These are phyloP conservation scores for Cerastoderma edule DNA, from an alignment of 2,888 invertebrate genomes.

Conservation along the genomic window DNA sequence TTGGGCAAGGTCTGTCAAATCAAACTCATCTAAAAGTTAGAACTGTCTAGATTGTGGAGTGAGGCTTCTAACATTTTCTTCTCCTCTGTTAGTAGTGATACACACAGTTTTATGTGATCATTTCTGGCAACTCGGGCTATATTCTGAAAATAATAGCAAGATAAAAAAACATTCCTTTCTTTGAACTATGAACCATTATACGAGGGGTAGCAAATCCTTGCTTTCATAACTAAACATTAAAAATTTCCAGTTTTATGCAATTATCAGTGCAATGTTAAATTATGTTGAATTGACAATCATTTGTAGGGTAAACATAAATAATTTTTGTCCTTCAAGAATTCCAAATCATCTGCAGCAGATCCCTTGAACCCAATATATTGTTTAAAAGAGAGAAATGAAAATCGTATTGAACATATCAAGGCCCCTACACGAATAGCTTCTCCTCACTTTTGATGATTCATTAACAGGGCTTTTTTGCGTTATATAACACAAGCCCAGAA, in stretches of 20 bases:
- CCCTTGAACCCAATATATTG: too few species aligned
- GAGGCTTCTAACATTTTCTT: constrained; percentile 17
- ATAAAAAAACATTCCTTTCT: neutral
- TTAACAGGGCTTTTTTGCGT: too few species aligned
- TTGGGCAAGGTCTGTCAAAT: neutral
- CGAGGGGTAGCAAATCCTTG: neutral
- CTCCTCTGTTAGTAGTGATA: constrained; percentile 12
- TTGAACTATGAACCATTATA: too few species aligned
- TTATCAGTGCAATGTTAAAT: neutral
- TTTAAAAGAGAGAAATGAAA: too few species aligned
- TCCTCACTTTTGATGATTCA: too few species aligned
- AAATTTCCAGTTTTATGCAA: neutral
- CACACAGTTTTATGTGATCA: constrained; percentile 16
- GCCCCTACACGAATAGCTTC: too few species aligned
- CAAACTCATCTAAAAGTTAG: constrained; percentile 11
- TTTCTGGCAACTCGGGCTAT: neutral
- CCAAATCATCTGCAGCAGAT: too few species aligned
- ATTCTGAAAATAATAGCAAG: constrained; percentile 19
- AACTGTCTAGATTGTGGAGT: constrained; percentile 16
- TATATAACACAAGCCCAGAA: too few species aligned
- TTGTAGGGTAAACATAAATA: neutral
- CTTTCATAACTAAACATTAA: neutral
- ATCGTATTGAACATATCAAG: too few species aligned
- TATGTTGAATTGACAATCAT: neutral
- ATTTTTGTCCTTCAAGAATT: neutral